A percentile compares a stretch with the other conserved stretches of the same genome.
Evolutionary conservation across 53 echinoderm and acorn worm species (phyloP).

Genomic region (Echinometra lucunter): DNA sequence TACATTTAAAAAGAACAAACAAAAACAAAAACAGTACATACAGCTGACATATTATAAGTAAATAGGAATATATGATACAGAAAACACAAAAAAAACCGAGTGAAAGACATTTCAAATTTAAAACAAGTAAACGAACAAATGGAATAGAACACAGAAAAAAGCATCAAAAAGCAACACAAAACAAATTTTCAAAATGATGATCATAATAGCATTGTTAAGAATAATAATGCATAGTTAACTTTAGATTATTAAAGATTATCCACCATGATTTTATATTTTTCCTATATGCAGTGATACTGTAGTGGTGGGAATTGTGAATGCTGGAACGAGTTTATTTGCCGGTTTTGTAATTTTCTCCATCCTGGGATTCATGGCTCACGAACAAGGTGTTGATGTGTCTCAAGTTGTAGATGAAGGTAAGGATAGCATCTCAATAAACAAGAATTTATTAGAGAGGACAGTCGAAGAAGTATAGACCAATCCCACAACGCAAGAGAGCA

Average conservation of each 20-base stretch:
- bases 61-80: no score
- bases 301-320: conserved; percentile 79
- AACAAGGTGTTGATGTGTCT: conserved; percentile 68
- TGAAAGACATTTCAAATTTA: neutral
- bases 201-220: no score
- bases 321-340: conserved; percentile 81
- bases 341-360: conserved; percentile 80
- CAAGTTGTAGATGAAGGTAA: conserved; percentile 82
- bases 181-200: neutral
- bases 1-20: no score
- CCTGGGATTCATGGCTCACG: conserved; percentile 79
- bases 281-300: conserved; percentile 78
- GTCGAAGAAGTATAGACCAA: no score
- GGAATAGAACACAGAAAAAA: no score
- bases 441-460: neutral
- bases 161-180: no score
- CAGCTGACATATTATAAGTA: no score
- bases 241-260: neutral
- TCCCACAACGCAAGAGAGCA: no score
- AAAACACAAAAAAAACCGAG: no score
- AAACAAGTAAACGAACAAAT: no score
- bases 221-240: neutral
- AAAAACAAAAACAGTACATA: no score
- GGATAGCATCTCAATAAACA: neutral
- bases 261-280: neutral